phyloP scores from a whole-genome alignment of 2,113 vertebrate genomes.

The Coptodon bakossiorum region DNA sequence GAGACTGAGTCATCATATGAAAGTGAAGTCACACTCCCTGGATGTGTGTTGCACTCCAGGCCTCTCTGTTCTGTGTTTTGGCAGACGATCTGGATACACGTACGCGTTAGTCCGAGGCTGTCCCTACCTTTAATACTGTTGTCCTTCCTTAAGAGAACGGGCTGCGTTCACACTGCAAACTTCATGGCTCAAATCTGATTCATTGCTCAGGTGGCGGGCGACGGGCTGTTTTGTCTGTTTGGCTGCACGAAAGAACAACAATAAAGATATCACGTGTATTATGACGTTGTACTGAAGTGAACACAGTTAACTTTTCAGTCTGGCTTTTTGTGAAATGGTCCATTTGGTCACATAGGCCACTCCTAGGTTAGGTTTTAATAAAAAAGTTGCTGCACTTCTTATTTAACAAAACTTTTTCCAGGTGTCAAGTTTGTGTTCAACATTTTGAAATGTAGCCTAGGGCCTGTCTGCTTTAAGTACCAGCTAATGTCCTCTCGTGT shows the following conservation, averaged over 20 bases:
- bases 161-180: background rate
- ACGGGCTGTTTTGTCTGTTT: background rate
- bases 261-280: background rate
- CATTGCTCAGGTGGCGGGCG: background rate
- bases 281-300: background rate
- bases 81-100: background rate
- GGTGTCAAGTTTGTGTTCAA: background rate
- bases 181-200: background rate
- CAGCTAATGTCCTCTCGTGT: constrained; percentile 16
- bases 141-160: background rate
- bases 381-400: background rate
- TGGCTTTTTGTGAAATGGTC: background rate
- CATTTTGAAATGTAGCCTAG: constrained; percentile 1
- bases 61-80: background rate
- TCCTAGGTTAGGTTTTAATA: background rate
- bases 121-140: background rate
- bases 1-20: background rate
- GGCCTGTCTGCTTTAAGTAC: constrained; percentile 4
- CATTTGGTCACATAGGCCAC: background rate
- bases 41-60: background rate
- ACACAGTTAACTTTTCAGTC: background rate
- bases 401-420: background rate
- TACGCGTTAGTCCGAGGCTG: background rate
- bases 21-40: background rate
- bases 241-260: background rate